Percentiles rank a stretch among this genome's conserved stretches.
phyloP scores from a whole-genome alignment of 2,797 vertebrate species.

The Gallirallus australis region DNA sequence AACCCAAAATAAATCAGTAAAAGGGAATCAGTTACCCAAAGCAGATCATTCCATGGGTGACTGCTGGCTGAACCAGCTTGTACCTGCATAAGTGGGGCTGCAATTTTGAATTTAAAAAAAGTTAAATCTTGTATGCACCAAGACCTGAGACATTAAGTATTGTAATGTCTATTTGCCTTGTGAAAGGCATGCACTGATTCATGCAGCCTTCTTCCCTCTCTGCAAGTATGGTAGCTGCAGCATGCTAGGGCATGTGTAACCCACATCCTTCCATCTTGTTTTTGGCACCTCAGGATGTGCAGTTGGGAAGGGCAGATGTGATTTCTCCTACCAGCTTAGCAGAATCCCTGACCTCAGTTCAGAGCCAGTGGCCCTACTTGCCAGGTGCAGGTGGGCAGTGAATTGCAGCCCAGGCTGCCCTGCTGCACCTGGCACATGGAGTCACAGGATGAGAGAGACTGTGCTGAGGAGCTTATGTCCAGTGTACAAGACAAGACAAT shows the following conservation, averaged over 20 bases:
- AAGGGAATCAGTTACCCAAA: neutral
- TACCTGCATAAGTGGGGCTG: neutral
- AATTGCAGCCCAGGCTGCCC: neutral
- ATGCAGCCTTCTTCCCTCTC: neutral
- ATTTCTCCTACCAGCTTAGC: neutral
- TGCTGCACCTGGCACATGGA: fast-evolving
- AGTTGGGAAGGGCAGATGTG: neutral
- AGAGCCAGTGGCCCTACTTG: neutral
- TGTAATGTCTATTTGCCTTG: neutral
- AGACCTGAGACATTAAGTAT: neutral
- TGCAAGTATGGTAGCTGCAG: neutral
- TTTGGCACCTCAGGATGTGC: neutral
- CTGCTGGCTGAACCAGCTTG: neutral
- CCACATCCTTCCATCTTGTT: neutral
- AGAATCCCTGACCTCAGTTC: neutral
- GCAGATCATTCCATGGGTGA: neutral
- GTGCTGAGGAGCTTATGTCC: neutral
- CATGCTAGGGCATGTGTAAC: neutral
- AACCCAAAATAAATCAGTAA: neutral
- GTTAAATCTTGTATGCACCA: neutral
- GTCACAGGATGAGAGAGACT: neutral
- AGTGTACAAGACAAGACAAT: neutral
- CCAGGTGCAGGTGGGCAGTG: neutral
- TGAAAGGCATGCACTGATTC: neutral
- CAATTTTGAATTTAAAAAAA: neutral